These are phyloP conservation scores for Tokudaia muenninki DNA, from an alignment of 2,797 vertebrate genomes.

Conservation along the genomic window DNA sequence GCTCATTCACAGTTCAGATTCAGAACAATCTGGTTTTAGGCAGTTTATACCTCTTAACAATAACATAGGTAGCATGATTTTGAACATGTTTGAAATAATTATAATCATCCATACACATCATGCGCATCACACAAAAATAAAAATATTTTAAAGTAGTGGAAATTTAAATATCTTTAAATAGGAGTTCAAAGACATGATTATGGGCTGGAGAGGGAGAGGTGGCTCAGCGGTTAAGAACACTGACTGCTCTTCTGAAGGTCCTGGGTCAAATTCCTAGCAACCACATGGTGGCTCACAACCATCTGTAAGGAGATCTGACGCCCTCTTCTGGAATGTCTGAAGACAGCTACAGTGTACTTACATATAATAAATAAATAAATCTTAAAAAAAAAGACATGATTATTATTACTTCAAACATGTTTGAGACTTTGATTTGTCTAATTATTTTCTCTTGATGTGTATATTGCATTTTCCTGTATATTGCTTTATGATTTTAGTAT, in stretches of 20 bases:
- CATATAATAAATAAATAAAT: too few species aligned
- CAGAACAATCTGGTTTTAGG: constrained; percentile 48
- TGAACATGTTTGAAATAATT: constrained; percentile 68
- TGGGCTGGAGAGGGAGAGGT: neutral
- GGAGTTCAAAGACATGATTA: neutral
- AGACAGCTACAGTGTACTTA: too few species aligned
- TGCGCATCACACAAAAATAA: neutral
- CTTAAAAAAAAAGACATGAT: neutral
- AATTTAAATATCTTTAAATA: neutral
- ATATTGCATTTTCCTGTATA: neutral
- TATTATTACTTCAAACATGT: neutral
- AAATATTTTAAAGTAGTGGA: neutral
- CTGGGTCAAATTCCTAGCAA: too few species aligned
- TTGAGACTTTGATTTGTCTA: neutral
- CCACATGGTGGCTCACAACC: too few species aligned
- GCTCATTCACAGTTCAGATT: constrained; percentile 7
- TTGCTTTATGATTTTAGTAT: constrained; percentile 40
- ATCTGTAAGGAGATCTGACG: too few species aligned
- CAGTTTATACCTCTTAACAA: constrained; percentile 41
- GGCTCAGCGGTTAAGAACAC: too few species aligned
- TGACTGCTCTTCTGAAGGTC: too few species aligned
- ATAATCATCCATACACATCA: neutral
- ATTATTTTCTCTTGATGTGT: constrained; percentile 21
- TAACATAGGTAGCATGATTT: constrained; percentile 47
- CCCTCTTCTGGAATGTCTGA: too few species aligned